Conservation (phyloP, 2,888 invertebrate genomes). For the Catocala nupta region DNA sequence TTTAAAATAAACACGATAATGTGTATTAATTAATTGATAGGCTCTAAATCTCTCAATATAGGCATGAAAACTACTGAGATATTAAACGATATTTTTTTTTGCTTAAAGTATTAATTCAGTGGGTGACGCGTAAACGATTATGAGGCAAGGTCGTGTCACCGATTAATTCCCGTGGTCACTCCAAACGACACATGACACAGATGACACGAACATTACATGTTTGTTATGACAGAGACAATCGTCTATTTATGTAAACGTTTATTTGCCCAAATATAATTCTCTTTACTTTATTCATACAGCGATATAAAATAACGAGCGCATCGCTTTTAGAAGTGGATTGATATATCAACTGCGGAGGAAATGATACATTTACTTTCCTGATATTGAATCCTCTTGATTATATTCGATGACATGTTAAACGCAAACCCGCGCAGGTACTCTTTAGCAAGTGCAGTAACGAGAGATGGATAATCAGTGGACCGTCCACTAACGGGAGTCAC, state of each 20-base stretch:
- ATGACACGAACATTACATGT: slow-evolving; percentile 41
- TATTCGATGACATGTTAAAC: slow-evolving; percentile 36
- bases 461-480: slow-evolving; percentile 75
- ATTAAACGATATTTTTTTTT: slow-evolving; percentile 25
- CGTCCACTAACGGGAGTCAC: slow-evolving; percentile 81
- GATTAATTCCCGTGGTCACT: slow-evolving; percentile 54
- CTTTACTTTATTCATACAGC: neutral
- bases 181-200: slow-evolving; percentile 42
- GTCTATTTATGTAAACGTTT: slow-evolving; percentile 4
- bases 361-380: slow-evolving; percentile 6
- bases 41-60: slow-evolving; percentile 20
- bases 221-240: slow-evolving; percentile 13
- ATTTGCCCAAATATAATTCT: neutral
- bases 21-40: slow-evolving; percentile 2
- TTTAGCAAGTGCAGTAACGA: slow-evolving; percentile 64
- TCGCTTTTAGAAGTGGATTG: slow-evolving; percentile 6
- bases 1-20: neutral
- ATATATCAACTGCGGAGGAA: neutral
- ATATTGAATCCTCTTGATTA: slow-evolving; percentile 23
- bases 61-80: slow-evolving; percentile 13
- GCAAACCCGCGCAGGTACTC: slow-evolving; percentile 28
- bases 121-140: slow-evolving; percentile 49
- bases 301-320: slow-evolving; percentile 1
- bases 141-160: slow-evolving; percentile 50
- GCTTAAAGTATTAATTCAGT: slow-evolving; percentile 40